Base-by-base conservation (phyloP, 2,888 invertebrate species). In the Malthinus seriepunctatus region DNA sequence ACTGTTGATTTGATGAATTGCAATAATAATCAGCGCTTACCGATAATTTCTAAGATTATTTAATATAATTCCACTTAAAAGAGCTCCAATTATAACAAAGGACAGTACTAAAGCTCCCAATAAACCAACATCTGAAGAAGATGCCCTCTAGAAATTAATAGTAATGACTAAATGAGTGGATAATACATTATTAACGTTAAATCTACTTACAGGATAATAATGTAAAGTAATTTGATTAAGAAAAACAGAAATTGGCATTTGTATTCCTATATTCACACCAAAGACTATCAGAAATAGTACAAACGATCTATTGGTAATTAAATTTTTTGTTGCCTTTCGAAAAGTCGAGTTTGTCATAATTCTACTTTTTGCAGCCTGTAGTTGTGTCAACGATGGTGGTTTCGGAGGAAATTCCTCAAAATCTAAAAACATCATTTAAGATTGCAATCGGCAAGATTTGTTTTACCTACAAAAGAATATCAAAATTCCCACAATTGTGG, bases 191-290 rank as follows among this genome's bases (percentile, higher is more conserved):
- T 23, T 5, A 5, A 5, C 5, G 37, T 14, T 8, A n/a, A n/a
- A n/a, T n/a, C n/a, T 69, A 88, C 86, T 84, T 78, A 91, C 92
- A 70, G 89, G 88, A 79, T 92, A 96, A 78, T 95, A 89, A 60
- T 82, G 79, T 11, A 93, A 80, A 35, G 97, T 86, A 70, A 97
- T 89, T 80, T 91, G 90, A 78, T 95, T 96, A 44, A 98, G 86
- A 32, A 97, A 84, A 0, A 97, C 98, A 0, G 97, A 96, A 67
- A 98, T 93, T 32, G 97, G 97, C 76, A 98, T 98, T 79, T 96
- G 98, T 7, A 93, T 91, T 1, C 98, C 97, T 8, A 96, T 94
- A 79, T 97, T 98, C 71, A 97, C 87, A 1, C 96, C 95, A 73
- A 97, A 97, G 2, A 95, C 92, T 51, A 91, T 73, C 51, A 95